Percentiles rank a stretch among this genome's conserved stretches.
Conservation (phyloP, 2,888 invertebrate species). For the Diplolepis rosae region DNA sequence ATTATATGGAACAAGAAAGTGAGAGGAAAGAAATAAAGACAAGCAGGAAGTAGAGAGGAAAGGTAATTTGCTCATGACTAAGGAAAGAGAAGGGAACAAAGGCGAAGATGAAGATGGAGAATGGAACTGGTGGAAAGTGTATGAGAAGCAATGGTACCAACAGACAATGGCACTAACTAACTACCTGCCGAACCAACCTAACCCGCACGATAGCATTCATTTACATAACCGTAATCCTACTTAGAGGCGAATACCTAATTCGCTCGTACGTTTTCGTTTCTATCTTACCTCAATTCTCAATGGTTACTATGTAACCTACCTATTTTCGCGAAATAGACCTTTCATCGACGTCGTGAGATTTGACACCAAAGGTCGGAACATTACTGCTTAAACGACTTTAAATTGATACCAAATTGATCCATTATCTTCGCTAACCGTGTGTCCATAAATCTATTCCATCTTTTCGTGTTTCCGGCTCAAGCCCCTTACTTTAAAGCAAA, state of each 20-base stretch:
- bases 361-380: conserved; percentile 29
- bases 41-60: conserved; percentile 9
- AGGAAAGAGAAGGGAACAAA: conserved; percentile 7
- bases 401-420: conserved; percentile 24
- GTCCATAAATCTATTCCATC: not conserved
- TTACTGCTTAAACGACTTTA: conserved; percentile 21
- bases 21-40: conserved; percentile 41
- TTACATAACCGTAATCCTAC: conserved; percentile 70
- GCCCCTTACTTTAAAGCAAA: not conserved
- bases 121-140: conserved; percentile 44
- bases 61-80: conserved; percentile 17
- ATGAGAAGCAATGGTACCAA: conserved; percentile 31
- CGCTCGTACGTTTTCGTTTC: conserved; percentile 52
- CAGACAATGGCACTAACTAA: conserved; percentile 49
- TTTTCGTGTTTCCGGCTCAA: not conserved
- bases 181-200: conserved; percentile 44
- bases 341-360: conserved; percentile 23
- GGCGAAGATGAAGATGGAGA: conserved; percentile 34
- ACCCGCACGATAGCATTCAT: conserved; percentile 61
- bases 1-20: conserved; percentile 40
- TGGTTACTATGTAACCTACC: conserved; percentile 17
- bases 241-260: conserved; percentile 60
- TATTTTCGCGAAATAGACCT: conserved; percentile 27
- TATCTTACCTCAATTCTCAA: conserved; percentile 27
- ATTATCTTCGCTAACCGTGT: conserved; percentile 8